Conservation (phyloP, 2,888 invertebrate species). For the Drosophila borborema region DNA sequence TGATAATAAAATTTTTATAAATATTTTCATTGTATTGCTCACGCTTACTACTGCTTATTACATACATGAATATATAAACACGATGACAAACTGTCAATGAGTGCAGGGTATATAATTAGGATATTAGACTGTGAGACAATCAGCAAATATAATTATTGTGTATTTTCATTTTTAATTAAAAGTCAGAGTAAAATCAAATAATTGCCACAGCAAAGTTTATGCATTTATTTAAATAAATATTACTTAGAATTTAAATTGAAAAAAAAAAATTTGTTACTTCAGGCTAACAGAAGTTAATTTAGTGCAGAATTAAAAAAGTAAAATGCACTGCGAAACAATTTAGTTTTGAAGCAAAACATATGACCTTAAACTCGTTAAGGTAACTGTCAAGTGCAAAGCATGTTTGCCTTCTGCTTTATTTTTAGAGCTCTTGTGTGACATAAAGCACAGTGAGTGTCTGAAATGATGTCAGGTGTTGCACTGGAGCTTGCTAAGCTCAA, state of each 20-base stretch:
- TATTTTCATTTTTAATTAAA: not conserved
- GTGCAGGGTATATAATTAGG: not conserved
- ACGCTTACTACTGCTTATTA: not conserved
- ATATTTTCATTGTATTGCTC: too few species aligned
- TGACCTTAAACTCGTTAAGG: slow-evolving; percentile 7
- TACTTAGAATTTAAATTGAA: not conserved
- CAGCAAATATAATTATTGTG: not conserved
- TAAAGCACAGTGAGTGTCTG: not conserved
- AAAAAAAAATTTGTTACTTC: not conserved
- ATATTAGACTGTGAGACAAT: not conserved
- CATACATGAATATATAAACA: not conserved
- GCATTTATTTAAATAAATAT: not conserved
- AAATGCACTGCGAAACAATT: not conserved
- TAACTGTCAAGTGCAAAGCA: slow-evolving; percentile 12
- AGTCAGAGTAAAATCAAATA: not conserved
- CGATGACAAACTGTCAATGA: not conserved
- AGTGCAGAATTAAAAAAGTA: not conserved
- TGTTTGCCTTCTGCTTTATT: slow-evolving; percentile 3
- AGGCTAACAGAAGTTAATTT: not conserved
- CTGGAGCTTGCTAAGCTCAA: not conserved
- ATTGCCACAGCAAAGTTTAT: not conserved
- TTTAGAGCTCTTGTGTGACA: slow-evolving; percentile 5
- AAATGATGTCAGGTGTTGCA: slow-evolving; percentile 4
- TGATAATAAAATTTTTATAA: too few species aligned
- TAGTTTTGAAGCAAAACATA: not conserved